Percentiles rank a stretch among this genome's conserved stretches.
Conservation (phyloP, 2,113 vertebrate genomes). For the Festucalex cinctus region DNA sequence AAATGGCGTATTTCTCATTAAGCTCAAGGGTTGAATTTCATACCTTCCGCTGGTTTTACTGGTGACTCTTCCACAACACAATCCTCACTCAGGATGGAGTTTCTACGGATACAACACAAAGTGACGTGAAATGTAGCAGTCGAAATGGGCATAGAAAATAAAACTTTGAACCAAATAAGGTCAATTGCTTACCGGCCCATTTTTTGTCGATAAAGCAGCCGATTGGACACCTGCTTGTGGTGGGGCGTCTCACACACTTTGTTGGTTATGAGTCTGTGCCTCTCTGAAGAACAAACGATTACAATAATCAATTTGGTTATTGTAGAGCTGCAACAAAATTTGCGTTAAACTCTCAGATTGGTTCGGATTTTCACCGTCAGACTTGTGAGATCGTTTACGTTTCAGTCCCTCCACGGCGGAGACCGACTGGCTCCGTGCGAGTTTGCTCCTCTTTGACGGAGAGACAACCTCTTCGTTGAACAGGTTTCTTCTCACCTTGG, state of each 20-base stretch:
- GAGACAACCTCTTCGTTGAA: slow-evolving; percentile 82
- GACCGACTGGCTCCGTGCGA: slow-evolving; percentile 86
- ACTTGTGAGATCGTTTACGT: slow-evolving; percentile 55
- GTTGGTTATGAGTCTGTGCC: slow-evolving; percentile 80
- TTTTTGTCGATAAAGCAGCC: slow-evolving; percentile 83
- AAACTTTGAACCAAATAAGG: neutral
- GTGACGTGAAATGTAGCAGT: neutral
- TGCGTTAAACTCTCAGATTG: neutral
- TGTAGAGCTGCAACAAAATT: neutral
- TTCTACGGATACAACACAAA: slow-evolving; percentile 59
- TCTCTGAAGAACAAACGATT: slow-evolving; percentile 65
- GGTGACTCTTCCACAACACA: slow-evolving; percentile 91
- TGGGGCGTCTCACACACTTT: slow-evolving; percentile 86
- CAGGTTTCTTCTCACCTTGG: slow-evolving; percentile 93
- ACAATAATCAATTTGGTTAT: neutral
- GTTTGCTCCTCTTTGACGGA: slow-evolving; percentile 79
- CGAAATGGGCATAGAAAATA: neutral
- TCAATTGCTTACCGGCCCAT: slow-evolving; percentile 77
- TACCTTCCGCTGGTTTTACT: slow-evolving; percentile 80
- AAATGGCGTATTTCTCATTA: no score
- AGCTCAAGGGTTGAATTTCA: no score
- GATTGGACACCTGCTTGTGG: slow-evolving; percentile 86
- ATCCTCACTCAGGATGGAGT: slow-evolving; percentile 73
- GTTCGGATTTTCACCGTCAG: slow-evolving; percentile 49
- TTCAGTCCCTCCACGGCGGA: slow-evolving; percentile 83